Conservation (phyloP, 2,888 invertebrate genomes). For the Entomobrya proxima region DNA sequence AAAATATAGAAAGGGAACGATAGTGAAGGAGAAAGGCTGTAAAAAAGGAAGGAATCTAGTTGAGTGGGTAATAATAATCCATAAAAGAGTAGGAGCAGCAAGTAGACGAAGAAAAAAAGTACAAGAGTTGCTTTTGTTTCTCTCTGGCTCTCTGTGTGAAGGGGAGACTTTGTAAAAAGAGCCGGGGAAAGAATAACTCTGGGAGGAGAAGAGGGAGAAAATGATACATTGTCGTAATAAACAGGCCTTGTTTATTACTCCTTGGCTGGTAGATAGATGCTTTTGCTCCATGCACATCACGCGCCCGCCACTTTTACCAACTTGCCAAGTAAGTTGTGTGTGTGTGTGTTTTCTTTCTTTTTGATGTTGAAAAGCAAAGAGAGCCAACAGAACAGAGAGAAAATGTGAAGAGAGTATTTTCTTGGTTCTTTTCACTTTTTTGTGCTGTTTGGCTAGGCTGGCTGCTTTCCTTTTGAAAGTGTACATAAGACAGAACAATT, state of each 20-base stretch:
- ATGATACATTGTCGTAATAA: constrained; percentile 45
- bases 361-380: no score
- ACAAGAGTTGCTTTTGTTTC: constrained; percentile 32
- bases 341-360: no score
- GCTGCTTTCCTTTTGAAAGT: no score
- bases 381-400: no score
- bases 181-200: background rate
- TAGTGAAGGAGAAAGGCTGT: background rate
- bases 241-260: constrained; percentile 39
- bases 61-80: constrained; percentile 41
- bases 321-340: background rate
- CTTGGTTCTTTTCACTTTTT: no score
- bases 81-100: background rate
- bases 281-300: background rate
- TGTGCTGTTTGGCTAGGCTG: no score
- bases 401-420: no score
- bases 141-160: no score
- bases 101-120: no score
- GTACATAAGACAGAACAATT: no score
- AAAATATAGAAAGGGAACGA: background rate
- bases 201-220: constrained; percentile 11
- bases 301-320: constrained; percentile 1
- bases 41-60: constrained; percentile 26
- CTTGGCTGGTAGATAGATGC: no score
- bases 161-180: background rate